A percentile compares a stretch with the other conserved stretches of the same genome.
phyloP scores from a whole-genome alignment of 1,140 invertebrate species.

The Magallana ariakensis region DNA sequence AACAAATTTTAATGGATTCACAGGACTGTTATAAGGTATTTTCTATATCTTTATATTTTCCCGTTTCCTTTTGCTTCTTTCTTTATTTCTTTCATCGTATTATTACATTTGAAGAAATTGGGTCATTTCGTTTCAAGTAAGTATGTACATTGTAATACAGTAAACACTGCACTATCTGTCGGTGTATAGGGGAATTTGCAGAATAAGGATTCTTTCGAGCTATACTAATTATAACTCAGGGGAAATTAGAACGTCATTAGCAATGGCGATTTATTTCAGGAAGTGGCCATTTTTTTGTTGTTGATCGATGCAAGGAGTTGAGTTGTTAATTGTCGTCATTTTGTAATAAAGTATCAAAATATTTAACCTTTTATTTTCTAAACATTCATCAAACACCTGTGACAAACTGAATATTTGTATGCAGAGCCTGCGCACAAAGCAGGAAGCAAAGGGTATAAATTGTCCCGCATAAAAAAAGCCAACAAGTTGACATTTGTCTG shows the following conservation, averaged over 20 bases:
- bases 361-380: background rate
- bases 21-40: too few species aligned
- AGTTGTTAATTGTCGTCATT: background rate
- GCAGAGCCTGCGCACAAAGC: background rate
- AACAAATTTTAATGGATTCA: too few species aligned
- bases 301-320: background rate
- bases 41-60: too few species aligned
- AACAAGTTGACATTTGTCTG: background rate
- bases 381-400: conserved; percentile 10
- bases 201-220: too few species aligned
- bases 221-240: background rate
- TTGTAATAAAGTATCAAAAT: background rate
- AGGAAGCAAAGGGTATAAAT: background rate
- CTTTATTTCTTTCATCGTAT: too few species aligned
- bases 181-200: too few species aligned
- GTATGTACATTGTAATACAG: too few species aligned
- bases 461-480: background rate
- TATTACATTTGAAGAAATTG: too few species aligned
- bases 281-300: background rate
- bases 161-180: too few species aligned
- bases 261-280: conserved; percentile 5
- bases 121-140: too few species aligned
- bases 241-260: background rate
- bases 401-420: background rate
- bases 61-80: too few species aligned